Percentiles rank a stretch among this genome's conserved stretches.
These are phyloP conservation scores for Drosophila subsilvestris DNA, from an alignment of 2,888 invertebrate genomes.

Conservation along the genomic window DNA sequence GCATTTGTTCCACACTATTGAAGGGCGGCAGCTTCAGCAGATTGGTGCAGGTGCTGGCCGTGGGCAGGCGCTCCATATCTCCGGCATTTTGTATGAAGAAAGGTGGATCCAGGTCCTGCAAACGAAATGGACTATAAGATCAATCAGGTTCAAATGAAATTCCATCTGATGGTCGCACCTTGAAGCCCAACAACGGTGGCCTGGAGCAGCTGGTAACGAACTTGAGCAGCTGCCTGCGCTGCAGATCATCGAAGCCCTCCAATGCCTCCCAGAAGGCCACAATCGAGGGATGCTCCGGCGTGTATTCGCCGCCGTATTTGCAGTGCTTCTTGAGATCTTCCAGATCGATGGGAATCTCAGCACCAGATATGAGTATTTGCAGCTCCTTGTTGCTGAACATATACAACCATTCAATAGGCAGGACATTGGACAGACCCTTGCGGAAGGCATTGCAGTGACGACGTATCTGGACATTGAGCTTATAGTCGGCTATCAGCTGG, in stretches of 20 bases:
- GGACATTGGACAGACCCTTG: conserved; percentile 94
- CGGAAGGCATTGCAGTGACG: conserved; percentile 95
- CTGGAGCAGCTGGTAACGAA: conserved; percentile 99
- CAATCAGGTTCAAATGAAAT: not conserved
- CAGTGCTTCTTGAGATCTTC: conserved; percentile 94
- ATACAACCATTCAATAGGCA: conserved; percentile 95
- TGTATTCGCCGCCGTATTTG: conserved; percentile 95
- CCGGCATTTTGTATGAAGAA: conserved; percentile 98
- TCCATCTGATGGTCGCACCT: conserved; percentile 86
- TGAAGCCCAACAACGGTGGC: conserved; percentile 98
- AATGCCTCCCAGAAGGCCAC: conserved; percentile 95
- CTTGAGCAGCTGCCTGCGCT: conserved; percentile 94
- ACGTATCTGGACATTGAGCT: conserved; percentile 95
- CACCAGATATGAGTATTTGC: conserved; percentile 98
- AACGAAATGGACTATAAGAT: conserved; percentile 30
- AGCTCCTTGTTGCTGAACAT: conserved; percentile 97
- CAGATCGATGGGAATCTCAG: conserved; percentile 96
- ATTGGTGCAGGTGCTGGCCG: conserved; percentile 99
- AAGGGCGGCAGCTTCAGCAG: conserved; percentile 97
- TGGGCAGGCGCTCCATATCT: conserved; percentile 94
- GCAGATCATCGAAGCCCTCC: conserved; percentile 91
- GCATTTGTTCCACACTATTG: conserved; percentile 89
- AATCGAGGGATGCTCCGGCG: conserved; percentile 92
- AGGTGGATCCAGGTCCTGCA: conserved; percentile 95
- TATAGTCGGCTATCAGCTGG: conserved; percentile 97